Conservation (phyloP, 2,888 invertebrate genomes). For the Pinctada fucata region DNA sequence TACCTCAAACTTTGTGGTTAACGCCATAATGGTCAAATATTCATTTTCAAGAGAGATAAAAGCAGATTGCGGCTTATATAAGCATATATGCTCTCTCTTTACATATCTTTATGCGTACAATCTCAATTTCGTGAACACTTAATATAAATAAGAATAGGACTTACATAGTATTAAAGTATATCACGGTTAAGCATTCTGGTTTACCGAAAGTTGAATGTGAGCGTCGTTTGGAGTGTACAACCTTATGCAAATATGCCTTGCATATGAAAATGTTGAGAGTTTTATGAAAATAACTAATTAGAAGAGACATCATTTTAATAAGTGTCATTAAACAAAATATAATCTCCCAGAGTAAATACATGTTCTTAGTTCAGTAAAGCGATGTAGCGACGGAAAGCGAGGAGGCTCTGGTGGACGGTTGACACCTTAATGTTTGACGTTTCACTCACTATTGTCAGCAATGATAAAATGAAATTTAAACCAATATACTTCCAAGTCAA, state of each 20-base stretch:
- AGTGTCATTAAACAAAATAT: not conserved
- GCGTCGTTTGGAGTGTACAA: no score
- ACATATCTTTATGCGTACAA: no score
- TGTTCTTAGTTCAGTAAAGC: not conserved
- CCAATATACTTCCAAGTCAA: constrained; percentile 10
- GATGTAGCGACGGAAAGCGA: not conserved
- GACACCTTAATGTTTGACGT: constrained; percentile 19
- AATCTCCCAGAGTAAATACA: not conserved
- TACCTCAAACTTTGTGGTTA: no score
- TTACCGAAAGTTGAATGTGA: no score
- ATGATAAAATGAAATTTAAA: constrained; percentile 7
- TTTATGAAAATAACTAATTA: not conserved
- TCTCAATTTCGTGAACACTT: no score
- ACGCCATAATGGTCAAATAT: no score
- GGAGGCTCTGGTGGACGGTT: not conserved
- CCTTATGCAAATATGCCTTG: not conserved
- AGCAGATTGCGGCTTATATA: no score
- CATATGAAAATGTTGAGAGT: not conserved
- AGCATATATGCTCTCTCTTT: no score
- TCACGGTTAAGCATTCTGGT: no score
- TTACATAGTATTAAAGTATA: no score
- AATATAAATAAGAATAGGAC: no score
- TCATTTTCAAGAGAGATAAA: no score
- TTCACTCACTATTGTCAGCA: constrained; percentile 3
- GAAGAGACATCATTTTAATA: not conserved